Conservation (phyloP, 2,888 invertebrate species). For the Sinelater perroti region DNA sequence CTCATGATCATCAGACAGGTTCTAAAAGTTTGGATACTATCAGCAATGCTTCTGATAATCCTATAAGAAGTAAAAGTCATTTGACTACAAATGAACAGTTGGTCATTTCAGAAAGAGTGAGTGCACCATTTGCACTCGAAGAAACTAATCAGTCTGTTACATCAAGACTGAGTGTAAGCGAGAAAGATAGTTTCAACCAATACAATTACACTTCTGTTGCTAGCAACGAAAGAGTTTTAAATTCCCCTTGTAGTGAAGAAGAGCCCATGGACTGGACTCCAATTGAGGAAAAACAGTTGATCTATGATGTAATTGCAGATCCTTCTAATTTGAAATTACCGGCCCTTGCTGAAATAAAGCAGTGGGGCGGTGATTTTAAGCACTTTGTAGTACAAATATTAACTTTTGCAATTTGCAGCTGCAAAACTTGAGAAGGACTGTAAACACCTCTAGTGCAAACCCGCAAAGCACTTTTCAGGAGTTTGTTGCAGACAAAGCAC, state of each 20-base stretch:
- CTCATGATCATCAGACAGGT: too few relatives aligned
- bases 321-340: not conserved
- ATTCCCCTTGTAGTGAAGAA: conserved; percentile 4
- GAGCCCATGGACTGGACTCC: conserved; percentile 49
- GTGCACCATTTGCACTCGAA: too few relatives aligned
- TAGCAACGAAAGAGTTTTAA: not conserved
- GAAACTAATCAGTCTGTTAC: too few relatives aligned
- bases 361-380: too few relatives aligned
- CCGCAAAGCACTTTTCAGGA: conserved; percentile 23
- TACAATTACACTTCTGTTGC: conserved; percentile 4
- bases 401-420: conserved; percentile 47
- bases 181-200: not conserved
- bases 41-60: not conserved
- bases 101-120: too few relatives aligned
- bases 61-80: too few relatives aligned
- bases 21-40: not conserved
- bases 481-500: not conserved
- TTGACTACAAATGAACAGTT: too few relatives aligned
- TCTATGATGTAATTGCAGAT: conserved; percentile 39
- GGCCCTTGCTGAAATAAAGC: too few relatives aligned
- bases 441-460: not conserved
- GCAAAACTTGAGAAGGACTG: conserved; percentile 37
- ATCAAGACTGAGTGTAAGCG: too few relatives aligned
- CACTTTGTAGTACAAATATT: not conserved
- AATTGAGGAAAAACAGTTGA: conserved; percentile 40